Conservation (phyloP, 2,113 vertebrate genomes). For the Typhlomys cinereus region DNA sequence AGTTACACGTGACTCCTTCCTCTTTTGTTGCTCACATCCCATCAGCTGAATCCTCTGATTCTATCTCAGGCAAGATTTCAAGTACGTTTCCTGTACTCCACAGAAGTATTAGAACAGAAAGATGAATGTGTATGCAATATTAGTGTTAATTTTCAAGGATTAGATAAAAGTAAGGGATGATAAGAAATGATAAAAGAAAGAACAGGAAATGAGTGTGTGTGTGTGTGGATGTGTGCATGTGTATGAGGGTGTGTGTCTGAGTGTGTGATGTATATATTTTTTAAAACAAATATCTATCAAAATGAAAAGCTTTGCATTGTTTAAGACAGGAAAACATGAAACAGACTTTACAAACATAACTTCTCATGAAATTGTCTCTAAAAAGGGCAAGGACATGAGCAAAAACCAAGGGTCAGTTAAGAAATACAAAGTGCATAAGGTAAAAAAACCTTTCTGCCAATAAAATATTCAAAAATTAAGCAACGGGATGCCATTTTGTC, state of each 20-base stretch:
- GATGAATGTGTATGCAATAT: not conserved
- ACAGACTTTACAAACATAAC: too few relatives aligned
- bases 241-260: not conserved
- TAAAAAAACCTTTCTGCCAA: too few relatives aligned
- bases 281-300: too few relatives aligned
- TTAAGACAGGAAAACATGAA: too few relatives aligned
- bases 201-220: not conserved
- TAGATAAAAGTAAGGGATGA: not conserved
- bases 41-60: not conserved
- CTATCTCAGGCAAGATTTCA: not conserved
- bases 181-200: conserved; percentile 14
- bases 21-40: not conserved
- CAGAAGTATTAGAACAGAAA: not conserved
- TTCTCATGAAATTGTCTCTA: too few relatives aligned
- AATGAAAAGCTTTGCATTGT: too few relatives aligned
- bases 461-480: too few relatives aligned
- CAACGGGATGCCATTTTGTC: too few relatives aligned
- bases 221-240: not conserved
- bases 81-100: not conserved
- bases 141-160: not conserved
- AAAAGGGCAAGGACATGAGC: too few relatives aligned
- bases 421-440: too few relatives aligned
- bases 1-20: not conserved
- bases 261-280: too few relatives aligned
- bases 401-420: too few relatives aligned